phyloP scores from a whole-genome alignment of 2,797 vertebrate genomes.

The Pangasius sanitwongsei region DNA sequence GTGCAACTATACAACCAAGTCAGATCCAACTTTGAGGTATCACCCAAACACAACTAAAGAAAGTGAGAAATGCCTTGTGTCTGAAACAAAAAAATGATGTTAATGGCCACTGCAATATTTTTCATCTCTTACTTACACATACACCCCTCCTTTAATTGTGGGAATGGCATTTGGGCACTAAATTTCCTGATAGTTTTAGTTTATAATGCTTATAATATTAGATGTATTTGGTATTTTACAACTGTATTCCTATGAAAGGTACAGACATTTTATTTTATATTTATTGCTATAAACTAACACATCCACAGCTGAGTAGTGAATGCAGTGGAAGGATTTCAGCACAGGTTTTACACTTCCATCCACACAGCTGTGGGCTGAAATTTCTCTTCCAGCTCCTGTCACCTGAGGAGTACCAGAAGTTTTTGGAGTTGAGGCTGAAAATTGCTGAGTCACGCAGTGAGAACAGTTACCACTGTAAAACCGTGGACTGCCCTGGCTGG shows the following conservation, averaged over 20 bases:
- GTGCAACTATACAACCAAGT: neutral
- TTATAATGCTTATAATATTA: neutral
- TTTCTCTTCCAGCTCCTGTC: slow-evolving; percentile 74
- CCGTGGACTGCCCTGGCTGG: slow-evolving; percentile 85
- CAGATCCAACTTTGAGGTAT: neutral
- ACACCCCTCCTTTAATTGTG: neutral
- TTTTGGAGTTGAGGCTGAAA: slow-evolving; percentile 81
- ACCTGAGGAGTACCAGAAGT: slow-evolving; percentile 79
- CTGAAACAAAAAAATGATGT: neutral
- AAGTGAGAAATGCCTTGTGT: neutral
- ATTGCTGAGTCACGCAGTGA: slow-evolving; percentile 84
- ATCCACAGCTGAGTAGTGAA: neutral
- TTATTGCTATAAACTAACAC: neutral
- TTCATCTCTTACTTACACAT: neutral
- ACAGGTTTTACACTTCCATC: neutral
- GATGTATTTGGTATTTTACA: neutral
- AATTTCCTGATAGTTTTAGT: neutral
- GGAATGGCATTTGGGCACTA: neutral
- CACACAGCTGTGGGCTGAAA: neutral
- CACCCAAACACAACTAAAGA: neutral
- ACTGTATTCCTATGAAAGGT: neutral
- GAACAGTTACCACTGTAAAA: slow-evolving; percentile 90
- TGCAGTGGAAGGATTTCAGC: too few relatives aligned
- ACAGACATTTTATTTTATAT: neutral
- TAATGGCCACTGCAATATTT: neutral